Conservation (phyloP, 1,140 invertebrate genomes). For the Eupristina koningsbergeri region DNA sequence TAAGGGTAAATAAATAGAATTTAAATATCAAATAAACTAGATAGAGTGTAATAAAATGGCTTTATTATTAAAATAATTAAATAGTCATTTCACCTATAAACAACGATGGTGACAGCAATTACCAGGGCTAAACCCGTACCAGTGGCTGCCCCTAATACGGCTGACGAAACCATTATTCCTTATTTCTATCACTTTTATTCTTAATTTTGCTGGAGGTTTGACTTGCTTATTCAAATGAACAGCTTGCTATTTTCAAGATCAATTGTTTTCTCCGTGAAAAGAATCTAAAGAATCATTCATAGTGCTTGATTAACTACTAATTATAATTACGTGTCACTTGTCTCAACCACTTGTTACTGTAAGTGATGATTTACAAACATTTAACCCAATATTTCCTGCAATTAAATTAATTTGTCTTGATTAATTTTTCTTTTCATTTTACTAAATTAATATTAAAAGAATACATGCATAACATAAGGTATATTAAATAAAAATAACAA, state of each 20-base stretch:
- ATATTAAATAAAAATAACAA: too few species aligned
- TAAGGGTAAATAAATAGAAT: background rate
- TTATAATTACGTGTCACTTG: background rate
- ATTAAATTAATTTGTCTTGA: background rate
- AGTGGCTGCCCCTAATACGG: constrained; percentile 78
- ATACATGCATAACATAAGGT: too few species aligned
- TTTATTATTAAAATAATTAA: background rate
- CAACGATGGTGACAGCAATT: constrained; percentile 78
- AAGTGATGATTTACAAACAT: background rate
- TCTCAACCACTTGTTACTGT: background rate
- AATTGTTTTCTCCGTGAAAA: background rate
- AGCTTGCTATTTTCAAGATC: background rate
- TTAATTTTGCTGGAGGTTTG: background rate
- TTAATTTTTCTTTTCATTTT: background rate
- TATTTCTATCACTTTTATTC: background rate
- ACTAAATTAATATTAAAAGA: too few species aligned
- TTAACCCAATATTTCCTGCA: background rate
- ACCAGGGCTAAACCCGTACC: constrained; percentile 78
- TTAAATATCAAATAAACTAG: background rate
- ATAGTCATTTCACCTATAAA: constrained; percentile 71
- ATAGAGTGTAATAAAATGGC: background rate
- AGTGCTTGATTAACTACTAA: background rate
- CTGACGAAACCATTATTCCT: constrained; percentile 75
- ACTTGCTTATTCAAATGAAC: background rate
- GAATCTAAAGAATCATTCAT: background rate